Conservation (phyloP, 2,113 vertebrate species). For the Gymnocephalus cernua region DNA sequence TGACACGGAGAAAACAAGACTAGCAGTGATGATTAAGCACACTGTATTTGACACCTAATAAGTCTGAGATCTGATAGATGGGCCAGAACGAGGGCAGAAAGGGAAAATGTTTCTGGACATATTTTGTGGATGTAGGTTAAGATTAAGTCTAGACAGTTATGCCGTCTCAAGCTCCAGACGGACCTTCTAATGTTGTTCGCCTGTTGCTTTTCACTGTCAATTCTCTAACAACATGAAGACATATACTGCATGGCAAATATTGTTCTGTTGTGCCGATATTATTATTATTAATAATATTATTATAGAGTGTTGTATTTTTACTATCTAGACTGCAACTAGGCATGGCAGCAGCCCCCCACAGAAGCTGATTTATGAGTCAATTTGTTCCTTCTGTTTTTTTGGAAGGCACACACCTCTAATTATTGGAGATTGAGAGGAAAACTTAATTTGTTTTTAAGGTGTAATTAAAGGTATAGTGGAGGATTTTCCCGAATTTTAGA, state of each 20-base stretch:
- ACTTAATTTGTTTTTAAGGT: constrained; percentile 61
- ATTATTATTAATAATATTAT: too few relatives aligned
- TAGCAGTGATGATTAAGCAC: constrained; percentile 52
- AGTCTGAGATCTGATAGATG: constrained; percentile 41
- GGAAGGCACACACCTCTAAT: constrained; percentile 48
- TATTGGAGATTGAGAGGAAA: constrained; percentile 34
- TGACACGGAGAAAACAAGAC: constrained; percentile 53
- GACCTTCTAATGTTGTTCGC: neutral
- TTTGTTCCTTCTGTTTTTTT: constrained; percentile 54
- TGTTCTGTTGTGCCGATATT: too few relatives aligned
- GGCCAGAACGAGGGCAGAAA: constrained; percentile 7
- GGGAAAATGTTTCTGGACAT: constrained; percentile 1
- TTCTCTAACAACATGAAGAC: neutral
- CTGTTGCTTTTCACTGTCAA: neutral
- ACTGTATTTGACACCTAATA: constrained; percentile 56
- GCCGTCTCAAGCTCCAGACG: neutral
- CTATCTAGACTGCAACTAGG: neutral
- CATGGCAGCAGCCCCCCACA: constrained; percentile 12
- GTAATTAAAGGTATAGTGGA: too few relatives aligned
- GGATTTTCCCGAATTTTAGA: too few relatives aligned
- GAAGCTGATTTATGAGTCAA: constrained; percentile 52
- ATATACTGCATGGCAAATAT: neutral
- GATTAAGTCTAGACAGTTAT: neutral
- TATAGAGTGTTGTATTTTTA: neutral
- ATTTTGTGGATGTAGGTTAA: neutral